Conservation (phyloP, 2,113 vertebrate genomes). For the Paedocypris sp. region DNA sequence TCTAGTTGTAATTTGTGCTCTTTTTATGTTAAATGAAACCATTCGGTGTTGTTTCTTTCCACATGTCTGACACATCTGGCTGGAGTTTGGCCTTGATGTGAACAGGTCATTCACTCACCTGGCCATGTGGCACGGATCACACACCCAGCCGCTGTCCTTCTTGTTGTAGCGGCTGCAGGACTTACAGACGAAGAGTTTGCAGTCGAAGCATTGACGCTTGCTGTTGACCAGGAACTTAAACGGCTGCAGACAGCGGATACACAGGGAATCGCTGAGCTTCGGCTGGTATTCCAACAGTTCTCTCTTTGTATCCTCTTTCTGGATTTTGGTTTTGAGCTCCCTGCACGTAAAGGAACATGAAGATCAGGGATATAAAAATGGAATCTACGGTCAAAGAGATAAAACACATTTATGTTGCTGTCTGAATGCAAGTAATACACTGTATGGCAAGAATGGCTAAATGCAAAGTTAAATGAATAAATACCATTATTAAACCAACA, state of each 20-base stretch:
- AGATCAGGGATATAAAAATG: too few species aligned
- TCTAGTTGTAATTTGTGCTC: too few species aligned
- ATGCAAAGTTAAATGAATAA: too few species aligned
- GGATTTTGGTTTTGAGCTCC: conserved; percentile 70
- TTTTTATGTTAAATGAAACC: too few species aligned
- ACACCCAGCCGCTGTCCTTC: conserved; percentile 77
- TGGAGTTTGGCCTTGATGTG: too few species aligned
- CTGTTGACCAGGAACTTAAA: conserved; percentile 75
- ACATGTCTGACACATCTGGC: neutral
- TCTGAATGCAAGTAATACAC: too few species aligned
- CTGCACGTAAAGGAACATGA: conserved; percentile 44
- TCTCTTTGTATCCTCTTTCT: conserved; percentile 71
- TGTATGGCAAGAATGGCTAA: too few species aligned
- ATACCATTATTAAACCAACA: too few species aligned
- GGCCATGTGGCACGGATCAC: conserved; percentile 72
- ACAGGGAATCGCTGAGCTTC: conserved; percentile 69
- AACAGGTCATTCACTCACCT: conserved; percentile 52
- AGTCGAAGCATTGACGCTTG: conserved; percentile 74
- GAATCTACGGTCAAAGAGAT: too few species aligned
- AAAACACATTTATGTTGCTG: too few species aligned
- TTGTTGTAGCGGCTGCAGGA: conserved; percentile 73
- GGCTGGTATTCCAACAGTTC: conserved; percentile 62
- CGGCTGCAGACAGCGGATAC: conserved; percentile 78
- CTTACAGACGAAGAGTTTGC: conserved; percentile 68
- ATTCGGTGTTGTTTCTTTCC: neutral